Conservation (phyloP, 37 sponge, comb jelly and placozoan species). For the Spongilla lacustris region DNA sequence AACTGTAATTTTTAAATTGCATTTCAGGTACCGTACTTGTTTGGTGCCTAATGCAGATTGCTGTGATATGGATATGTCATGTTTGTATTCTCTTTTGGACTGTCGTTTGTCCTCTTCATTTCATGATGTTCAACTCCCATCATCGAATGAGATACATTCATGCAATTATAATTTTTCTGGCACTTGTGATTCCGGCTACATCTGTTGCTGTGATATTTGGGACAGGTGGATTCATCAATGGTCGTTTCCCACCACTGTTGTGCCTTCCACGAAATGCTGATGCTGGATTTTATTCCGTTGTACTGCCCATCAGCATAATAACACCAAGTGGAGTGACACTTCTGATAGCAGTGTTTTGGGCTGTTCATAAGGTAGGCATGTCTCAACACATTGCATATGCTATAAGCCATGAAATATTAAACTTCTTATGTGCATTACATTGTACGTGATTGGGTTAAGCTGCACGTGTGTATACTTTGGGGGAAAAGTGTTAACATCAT, state of each 20-base stretch:
- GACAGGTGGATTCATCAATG: slow-evolving; percentile 15
- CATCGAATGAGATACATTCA: background rate
- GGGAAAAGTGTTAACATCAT: no score
- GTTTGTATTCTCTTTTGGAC: background rate
- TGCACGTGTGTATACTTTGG: no score
- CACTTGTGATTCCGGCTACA: background rate
- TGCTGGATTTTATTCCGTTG: slow-evolving; percentile 35
- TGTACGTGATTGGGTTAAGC: no score
- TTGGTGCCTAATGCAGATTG: background rate
- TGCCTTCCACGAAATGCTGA: slow-evolving; percentile 13
- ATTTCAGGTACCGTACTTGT: background rate
- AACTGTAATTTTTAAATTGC: no score
- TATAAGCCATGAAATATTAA: no score
- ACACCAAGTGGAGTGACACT: slow-evolving; percentile 24
- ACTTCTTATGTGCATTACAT: no score
- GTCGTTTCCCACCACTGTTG: slow-evolving; percentile 37
- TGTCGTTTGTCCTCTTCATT: background rate
- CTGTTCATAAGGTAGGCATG: slow-evolving; percentile 24
- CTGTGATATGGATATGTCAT: background rate
- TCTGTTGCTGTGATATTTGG: background rate
- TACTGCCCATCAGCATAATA: slow-evolving; percentile 28
- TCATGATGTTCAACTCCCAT: background rate
- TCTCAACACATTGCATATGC: no score
- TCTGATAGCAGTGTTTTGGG: slow-evolving; percentile 37
- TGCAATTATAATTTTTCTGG: background rate